phyloP scores from a whole-genome alignment of 2,113 vertebrate genomes.

The Odocoileus virginianus region DNA sequence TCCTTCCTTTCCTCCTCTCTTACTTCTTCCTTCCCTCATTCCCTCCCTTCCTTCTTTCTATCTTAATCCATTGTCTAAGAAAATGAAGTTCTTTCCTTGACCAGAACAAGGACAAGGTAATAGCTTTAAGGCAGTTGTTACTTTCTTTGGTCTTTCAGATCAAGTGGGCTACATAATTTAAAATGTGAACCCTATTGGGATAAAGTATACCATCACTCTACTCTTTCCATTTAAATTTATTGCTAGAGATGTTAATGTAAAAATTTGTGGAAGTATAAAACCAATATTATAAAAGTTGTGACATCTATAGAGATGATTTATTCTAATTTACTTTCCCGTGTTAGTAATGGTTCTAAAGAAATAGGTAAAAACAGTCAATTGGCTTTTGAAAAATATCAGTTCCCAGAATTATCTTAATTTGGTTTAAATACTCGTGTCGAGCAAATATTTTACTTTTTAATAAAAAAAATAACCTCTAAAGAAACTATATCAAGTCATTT shows the following conservation, averaged over 20 bases:
- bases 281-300: background rate
- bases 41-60: too few relatives aligned
- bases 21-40: too few relatives aligned
- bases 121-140: background rate
- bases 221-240: background rate
- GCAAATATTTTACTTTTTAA: background rate
- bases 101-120: background rate
- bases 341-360: background rate
- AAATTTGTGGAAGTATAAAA: background rate
- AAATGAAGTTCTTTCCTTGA: background rate
- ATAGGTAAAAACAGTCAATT: background rate
- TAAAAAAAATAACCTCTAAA: background rate
- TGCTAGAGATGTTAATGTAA: background rate
- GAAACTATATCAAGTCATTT: background rate
- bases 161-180: background rate
- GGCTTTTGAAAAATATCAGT: background rate
- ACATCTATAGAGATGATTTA: background rate
- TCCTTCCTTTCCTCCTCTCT: background rate
- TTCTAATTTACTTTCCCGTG: background rate
- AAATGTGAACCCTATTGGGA: background rate
- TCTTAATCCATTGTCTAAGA: background rate
- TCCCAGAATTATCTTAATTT: background rate
- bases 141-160: background rate
- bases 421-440: background rate
- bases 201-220: background rate